Conservation (phyloP, 2,888 invertebrate species). For the Lymantria dispar region DNA sequence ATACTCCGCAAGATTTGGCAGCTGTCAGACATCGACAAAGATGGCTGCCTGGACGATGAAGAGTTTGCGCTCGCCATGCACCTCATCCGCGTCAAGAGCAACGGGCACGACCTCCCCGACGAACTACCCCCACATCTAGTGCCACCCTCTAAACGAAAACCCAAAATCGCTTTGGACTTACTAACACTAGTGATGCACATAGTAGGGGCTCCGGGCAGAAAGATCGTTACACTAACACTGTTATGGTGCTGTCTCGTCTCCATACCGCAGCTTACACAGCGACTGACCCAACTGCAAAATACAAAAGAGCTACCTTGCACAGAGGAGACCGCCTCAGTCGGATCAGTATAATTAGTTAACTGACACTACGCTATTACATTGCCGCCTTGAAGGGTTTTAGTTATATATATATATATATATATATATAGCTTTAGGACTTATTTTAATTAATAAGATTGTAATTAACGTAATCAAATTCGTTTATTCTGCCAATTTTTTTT, state of each 20-base stretch:
- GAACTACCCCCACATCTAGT: conserved; percentile 94
- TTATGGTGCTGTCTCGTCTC: not conserved
- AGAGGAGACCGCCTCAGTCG: not conserved
- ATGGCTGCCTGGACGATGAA: conserved; percentile 96
- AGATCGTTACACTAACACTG: not conserved
- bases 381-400: too few relatives aligned
- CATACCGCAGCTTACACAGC: not conserved
- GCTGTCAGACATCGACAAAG: conserved; percentile 97
- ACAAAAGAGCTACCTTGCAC: not conserved
- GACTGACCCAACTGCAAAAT: not conserved
- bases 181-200: not conserved
- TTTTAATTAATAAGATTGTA: too few relatives aligned
- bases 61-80: conserved; percentile 99
- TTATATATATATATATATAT: too few relatives aligned
- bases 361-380: too few relatives aligned
- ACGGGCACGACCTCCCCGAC: conserved; percentile 95
- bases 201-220: not conserved
- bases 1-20: conserved; percentile 99
- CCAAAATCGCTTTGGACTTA: not conserved
- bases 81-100: conserved; percentile 94
- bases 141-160: conserved; percentile 90
- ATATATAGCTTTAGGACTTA: too few relatives aligned
- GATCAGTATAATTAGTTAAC: not conserved
- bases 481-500: too few relatives aligned
- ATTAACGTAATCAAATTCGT: too few relatives aligned